Conservation (phyloP, 2,888 invertebrate species). For the Pseudococcus jackbeardsleyi region DNA sequence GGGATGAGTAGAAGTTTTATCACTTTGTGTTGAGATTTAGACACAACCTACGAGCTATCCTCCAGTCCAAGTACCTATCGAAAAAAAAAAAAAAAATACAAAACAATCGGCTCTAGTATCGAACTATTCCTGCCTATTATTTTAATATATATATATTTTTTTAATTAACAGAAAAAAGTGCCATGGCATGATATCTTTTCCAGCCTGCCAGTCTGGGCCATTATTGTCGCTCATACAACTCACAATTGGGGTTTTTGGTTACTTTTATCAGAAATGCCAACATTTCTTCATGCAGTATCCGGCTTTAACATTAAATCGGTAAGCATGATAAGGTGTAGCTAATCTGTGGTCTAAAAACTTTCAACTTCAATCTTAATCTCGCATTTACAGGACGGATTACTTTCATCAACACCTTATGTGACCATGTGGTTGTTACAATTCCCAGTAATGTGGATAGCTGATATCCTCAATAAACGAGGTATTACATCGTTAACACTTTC, state of each 20-base stretch:
- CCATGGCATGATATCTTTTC: constrained; percentile 80
- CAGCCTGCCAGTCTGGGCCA: constrained; percentile 79
- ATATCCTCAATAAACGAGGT: constrained; percentile 74
- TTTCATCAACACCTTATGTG: constrained; percentile 81
- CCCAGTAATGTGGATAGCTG: constrained; percentile 78
- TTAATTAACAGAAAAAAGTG: constrained; percentile 70
- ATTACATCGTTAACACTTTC: constrained; percentile 73
- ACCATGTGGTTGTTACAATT: constrained; percentile 81
- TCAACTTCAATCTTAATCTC: neutral
- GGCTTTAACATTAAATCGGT: constrained; percentile 80
- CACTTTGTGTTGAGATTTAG: no score
- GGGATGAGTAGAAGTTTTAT: no score
- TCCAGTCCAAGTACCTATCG: no score
- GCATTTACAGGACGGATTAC: constrained; percentile 71
- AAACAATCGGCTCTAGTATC: no score
- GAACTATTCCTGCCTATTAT: no score
- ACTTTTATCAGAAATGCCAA: constrained; percentile 84
- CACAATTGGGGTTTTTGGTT: constrained; percentile 90
- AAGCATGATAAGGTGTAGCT: constrained; percentile 59
- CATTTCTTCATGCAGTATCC: constrained; percentile 82
- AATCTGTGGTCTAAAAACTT: neutral
- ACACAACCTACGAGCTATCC: no score
- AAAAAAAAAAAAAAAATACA: no score
- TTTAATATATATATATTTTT: no score
- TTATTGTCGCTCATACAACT: constrained; percentile 80